phyloP scores from a whole-genome alignment of 2,113 vertebrate species.

The Glaucomys volans region DNA sequence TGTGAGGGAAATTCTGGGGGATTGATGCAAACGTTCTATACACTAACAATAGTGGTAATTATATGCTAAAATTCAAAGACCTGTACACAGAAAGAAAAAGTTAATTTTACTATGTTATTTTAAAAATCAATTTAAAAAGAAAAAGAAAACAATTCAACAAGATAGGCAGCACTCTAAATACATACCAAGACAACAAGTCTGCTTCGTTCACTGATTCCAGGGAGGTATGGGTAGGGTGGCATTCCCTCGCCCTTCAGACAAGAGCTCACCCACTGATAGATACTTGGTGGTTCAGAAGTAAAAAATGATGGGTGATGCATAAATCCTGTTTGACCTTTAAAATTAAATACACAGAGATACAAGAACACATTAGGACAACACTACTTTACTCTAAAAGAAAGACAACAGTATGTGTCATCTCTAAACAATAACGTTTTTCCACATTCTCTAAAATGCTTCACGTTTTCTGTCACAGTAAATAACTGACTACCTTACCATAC shows the following conservation, averaged over 20 bases:
- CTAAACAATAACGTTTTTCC: slow-evolving; percentile 13
- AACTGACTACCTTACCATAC: neutral
- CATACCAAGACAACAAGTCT: slow-evolving; percentile 95
- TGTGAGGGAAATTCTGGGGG: neutral
- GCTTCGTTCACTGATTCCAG: slow-evolving; percentile 95
- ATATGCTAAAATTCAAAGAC: neutral
- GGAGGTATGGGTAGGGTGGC: slow-evolving; percentile 93
- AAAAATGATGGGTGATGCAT: slow-evolving; percentile 94
- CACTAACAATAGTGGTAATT: neutral
- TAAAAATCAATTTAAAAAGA: neutral
- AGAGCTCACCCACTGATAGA: slow-evolving; percentile 95
- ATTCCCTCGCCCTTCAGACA: slow-evolving; percentile 92
- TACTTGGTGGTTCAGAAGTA: slow-evolving; percentile 92
- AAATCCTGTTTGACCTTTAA: slow-evolving; percentile 92
- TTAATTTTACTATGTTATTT: neutral
- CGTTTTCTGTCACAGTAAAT: slow-evolving; percentile 12
- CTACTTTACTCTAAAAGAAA: slow-evolving; percentile 37
- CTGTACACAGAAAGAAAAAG: neutral
- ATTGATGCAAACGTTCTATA: neutral
- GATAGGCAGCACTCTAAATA: neutral
- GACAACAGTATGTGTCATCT: neutral
- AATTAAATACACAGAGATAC: slow-evolving; percentile 11
- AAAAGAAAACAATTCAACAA: neutral
- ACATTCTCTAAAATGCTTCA: slow-evolving; percentile 14
- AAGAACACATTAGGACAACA: slow-evolving; percentile 40